Evolutionary conservation across 2,113 vertebrate species (phyloP), one percentile per base, ranked within the genome.

Genomic region (Hydropotes inermis): DNA sequence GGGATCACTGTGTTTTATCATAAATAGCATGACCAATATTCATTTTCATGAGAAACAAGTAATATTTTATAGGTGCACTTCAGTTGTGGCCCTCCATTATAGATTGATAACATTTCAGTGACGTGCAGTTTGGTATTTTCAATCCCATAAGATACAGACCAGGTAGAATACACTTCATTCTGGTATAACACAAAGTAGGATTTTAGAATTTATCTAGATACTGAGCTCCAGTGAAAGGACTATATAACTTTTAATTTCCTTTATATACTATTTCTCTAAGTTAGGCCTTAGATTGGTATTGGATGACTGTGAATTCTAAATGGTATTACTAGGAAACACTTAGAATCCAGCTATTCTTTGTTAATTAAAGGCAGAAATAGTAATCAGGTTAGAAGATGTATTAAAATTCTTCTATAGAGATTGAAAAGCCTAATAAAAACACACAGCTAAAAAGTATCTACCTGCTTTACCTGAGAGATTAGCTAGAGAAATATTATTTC

Each of bases 351-450:
- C 21, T 95, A 60, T 87, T 89, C 30, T 94, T 89, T 93, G 43
- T 91, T 89, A 90, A 90, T 81, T 74, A 93, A 36, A 58, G 92
- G 47, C 15, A 60, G 50, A 96, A 95, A 57, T 50, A 91, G 10
- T 90, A 64, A 87, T 94, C 30, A 84, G 70, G 47, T 95, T 84
- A 57, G 6, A 5, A 8, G 12, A 28, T 60, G 10, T n/a, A 6
- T 87, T 96, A 25, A 84, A 92, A 90, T 95, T 57, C 2, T 93
- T 12, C 92, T 93, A 58, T 1, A 93, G 57, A 96, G 93, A 93
- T 87, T 94, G 14, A 13, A 91, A 96, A 88, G 6, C 3, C 39
- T 74, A 89, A 79, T 13, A 91, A 86, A 89, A 95, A 30, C 36
- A 79, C n/a, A 91, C 2, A 94, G 16, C 1, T 67, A 45, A 94